Conservation (phyloP, 2,113 vertebrate genomes). For the Seriola rivoliana region DNA sequence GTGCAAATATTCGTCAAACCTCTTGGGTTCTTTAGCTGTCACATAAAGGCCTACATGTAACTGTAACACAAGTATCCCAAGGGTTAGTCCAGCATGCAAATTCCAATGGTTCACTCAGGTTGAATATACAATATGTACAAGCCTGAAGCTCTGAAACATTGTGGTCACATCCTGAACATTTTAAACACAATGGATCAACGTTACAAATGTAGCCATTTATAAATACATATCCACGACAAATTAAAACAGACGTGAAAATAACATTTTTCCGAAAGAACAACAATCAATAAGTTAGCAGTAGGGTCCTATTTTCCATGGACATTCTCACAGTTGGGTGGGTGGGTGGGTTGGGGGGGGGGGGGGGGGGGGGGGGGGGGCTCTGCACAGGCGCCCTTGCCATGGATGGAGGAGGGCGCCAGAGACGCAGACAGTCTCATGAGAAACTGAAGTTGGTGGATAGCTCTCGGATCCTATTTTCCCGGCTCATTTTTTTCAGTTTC, state of each 20-base stretch:
- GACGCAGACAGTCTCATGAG: conserved; percentile 91
- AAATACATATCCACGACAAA: conserved; percentile 83
- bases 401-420: conserved; percentile 72
- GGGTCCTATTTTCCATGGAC: conserved; percentile 70
- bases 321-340: conserved; percentile 70
- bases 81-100: conserved; percentile 81
- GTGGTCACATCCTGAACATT: conserved; percentile 70
- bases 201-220: conserved; percentile 76
- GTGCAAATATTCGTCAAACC: conserved; percentile 77
- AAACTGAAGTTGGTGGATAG: conserved; percentile 98
- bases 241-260: conserved; percentile 73
- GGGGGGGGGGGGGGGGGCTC: conserved; percentile 19
- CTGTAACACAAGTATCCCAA: conserved; percentile 68
- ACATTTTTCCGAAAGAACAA: conserved; percentile 71
- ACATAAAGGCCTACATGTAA: conserved; percentile 57
- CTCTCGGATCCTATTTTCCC: conserved; percentile 98
- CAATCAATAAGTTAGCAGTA: conserved; percentile 84
- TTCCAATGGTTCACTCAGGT: conserved; percentile 64
- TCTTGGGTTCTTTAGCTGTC: conserved; percentile 55
- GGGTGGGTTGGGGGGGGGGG: background rate
- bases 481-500: conserved; percentile 99
- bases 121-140: conserved; percentile 80
- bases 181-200: conserved; percentile 65
- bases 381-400: conserved; percentile 58
- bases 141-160: conserved; percentile 70